phyloP scores from a whole-genome alignment of 2,797 vertebrate species.

The Sciurus carolinensis region DNA sequence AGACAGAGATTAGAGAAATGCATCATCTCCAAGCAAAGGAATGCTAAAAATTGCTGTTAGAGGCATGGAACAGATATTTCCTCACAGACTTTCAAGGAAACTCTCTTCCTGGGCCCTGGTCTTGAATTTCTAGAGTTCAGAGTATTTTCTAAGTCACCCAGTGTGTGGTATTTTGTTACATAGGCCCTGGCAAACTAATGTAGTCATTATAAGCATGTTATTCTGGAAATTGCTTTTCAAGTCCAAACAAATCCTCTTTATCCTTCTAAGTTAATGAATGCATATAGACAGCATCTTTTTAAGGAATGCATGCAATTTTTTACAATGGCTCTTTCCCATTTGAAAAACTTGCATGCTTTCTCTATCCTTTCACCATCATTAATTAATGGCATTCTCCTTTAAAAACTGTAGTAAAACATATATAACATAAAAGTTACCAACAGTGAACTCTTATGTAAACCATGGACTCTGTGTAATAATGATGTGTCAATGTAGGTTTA shows the following conservation, averaged over 20 bases:
- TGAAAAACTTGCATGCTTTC: neutral
- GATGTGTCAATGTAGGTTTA: neutral
- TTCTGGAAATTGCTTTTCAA: constrained; percentile 45
- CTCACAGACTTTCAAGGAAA: neutral
- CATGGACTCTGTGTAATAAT: neutral
- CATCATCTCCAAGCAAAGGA: neutral
- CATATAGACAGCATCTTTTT: neutral
- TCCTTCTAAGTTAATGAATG: constrained; percentile 13
- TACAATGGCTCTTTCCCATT: neutral
- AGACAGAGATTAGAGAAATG: neutral
- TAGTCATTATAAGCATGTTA: neutral
- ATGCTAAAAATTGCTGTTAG: neutral
- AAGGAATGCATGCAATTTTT: neutral
- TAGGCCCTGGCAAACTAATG: neutral
- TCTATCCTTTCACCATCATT: constrained; percentile 2
- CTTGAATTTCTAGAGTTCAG: constrained; percentile 14
- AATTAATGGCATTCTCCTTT: neutral
- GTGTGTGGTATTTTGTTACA: constrained; percentile 27
- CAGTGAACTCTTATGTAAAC: neutral
- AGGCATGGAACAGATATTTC: neutral
- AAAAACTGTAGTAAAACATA: neutral
- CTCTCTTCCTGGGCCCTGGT: neutral
- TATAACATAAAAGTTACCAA: neutral
- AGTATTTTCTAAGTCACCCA: neutral
- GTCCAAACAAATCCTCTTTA: neutral